Conservation (phyloP, 2,888 invertebrate species). For the Cryptosula pallasiana region DNA sequence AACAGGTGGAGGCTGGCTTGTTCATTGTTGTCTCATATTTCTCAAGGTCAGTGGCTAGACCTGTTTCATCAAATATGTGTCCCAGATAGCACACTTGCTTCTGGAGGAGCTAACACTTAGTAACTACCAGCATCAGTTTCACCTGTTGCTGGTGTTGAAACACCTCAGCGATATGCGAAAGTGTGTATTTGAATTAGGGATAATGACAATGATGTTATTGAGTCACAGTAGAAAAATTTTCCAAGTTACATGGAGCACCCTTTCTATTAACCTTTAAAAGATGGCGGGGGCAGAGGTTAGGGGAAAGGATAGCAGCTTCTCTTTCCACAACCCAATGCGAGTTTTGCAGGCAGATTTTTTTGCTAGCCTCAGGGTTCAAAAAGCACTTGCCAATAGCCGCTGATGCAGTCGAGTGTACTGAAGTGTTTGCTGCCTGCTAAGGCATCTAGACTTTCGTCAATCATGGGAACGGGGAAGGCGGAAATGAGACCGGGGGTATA, state of each 20-base stretch:
- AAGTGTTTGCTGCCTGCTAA: slow-evolving; percentile 32
- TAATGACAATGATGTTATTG: slow-evolving; percentile 31
- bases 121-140: too few species aligned
- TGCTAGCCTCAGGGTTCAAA: slow-evolving; percentile 28
- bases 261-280: slow-evolving; percentile 32
- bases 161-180: too few species aligned
- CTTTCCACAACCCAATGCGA: not conserved
- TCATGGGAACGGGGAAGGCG: slow-evolving; percentile 23
- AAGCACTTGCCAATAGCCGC: slow-evolving; percentile 34
- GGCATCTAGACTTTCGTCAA: slow-evolving; percentile 28
- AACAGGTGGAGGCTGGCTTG: too few species aligned
- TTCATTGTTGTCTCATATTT: too few species aligned
- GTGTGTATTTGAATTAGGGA: not conserved
- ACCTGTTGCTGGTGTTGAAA: too few species aligned
- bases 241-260: slow-evolving; percentile 24
- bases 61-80: too few species aligned
- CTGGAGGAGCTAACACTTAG: too few species aligned
- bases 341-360: slow-evolving; percentile 32
- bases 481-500: too few species aligned
- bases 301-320: not conserved
- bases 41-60: too few species aligned
- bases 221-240: slow-evolving; percentile 27
- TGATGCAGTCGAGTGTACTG: slow-evolving; percentile 29
- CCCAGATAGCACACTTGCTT: too few species aligned
- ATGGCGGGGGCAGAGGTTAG: slow-evolving; percentile 26